phyloP scores from a whole-genome alignment of 2,113 vertebrate species.

The Agapornis roseicollis region DNA sequence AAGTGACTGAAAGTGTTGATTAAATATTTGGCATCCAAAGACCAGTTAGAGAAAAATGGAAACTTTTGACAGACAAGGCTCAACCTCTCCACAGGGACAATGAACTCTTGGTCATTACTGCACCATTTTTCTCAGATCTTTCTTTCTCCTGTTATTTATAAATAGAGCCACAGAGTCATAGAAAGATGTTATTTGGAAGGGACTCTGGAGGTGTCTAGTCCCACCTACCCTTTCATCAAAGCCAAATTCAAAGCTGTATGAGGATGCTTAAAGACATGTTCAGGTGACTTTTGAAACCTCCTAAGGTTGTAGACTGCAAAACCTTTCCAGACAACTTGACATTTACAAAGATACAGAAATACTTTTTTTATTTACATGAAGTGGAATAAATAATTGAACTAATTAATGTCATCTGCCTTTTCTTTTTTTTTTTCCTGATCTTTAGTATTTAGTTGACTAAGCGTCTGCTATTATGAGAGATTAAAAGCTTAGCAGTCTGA shows the following conservation, averaged over 20 bases:
- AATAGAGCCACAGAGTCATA: neutral
- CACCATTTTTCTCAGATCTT: neutral
- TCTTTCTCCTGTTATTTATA: neutral
- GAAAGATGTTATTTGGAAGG: neutral
- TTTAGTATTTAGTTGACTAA: neutral
- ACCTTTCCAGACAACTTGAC: neutral
- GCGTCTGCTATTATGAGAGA: neutral
- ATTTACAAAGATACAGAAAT: neutral
- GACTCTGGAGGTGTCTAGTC: neutral
- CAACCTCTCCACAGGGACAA: neutral
- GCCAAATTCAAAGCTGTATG: neutral
- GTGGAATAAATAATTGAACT: neutral
- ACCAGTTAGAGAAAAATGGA: neutral
- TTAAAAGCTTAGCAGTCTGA: neutral
- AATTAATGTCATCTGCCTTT: rapidly evolving
- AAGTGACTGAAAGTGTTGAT: neutral
- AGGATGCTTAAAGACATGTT: neutral
- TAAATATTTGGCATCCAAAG: neutral
- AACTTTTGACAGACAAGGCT: neutral
- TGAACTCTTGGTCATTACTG: neutral
- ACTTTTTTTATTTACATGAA: neutral
- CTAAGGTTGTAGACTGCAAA: neutral
- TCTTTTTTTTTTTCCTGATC: neutral
- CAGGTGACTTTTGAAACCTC: neutral
- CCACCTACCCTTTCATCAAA: neutral